Percentiles rank a stretch among this genome's conserved stretches.
Evolutionary conservation across 2,113 vertebrate genomes (phyloP).

Genomic region (Elephas maximus): DNA sequence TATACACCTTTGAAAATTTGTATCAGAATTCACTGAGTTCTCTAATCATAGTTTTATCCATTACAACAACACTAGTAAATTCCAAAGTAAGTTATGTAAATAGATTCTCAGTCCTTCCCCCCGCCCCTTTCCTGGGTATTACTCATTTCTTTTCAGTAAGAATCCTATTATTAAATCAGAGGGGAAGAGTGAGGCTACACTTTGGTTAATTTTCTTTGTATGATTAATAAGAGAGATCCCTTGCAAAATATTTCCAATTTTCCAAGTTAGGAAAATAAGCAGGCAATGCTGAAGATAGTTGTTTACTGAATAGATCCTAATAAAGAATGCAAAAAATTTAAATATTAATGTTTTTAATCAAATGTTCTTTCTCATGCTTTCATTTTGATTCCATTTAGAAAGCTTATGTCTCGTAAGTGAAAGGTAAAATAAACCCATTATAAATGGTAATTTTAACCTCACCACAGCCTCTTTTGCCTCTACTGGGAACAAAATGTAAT

Average conservation of each 20-base stretch:
- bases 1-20: background rate
- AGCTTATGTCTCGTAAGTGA: background rate
- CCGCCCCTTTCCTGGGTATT: background rate
- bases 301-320: background rate
- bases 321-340: constrained; percentile 8
- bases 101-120: background rate
- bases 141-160: constrained; percentile 10
- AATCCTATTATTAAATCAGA: constrained; percentile 16
- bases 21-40: background rate
- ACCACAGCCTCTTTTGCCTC: background rate
- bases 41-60: constrained; percentile 14
- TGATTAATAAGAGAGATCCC: background rate
- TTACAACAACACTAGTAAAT: background rate
- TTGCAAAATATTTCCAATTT: constrained; percentile 53
- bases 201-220: constrained; percentile 49
- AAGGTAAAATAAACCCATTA: constrained; percentile 51
- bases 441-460: constrained; percentile 12
- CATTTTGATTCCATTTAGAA: background rate
- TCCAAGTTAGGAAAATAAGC: constrained; percentile 27
- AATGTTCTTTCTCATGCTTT: background rate
- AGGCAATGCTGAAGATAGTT: background rate
- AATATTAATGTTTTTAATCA: constrained; percentile 29
- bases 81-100: constrained; percentile 19
- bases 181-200: background rate
- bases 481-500: background rate